Evolutionary conservation across 2,797 vertebrate species (phyloP).

Genomic region (Micromesistius poutassou): DNA sequence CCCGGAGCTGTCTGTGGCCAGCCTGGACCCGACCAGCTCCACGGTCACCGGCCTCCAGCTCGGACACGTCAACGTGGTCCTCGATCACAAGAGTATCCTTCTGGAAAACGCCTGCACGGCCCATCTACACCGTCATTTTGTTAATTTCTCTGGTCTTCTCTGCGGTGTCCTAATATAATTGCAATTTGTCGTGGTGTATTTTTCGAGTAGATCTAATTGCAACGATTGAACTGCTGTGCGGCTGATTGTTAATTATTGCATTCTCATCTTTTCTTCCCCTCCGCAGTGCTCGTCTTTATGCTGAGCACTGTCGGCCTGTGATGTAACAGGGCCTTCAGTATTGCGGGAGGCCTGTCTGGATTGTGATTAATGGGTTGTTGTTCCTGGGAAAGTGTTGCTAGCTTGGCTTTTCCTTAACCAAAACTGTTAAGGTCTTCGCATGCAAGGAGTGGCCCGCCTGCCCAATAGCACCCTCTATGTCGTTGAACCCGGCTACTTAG

Average conservation of each 20-base stretch:
- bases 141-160: not conserved
- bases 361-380: not conserved
- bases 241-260: not conserved
- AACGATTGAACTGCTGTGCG: not conserved
- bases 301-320: not conserved
- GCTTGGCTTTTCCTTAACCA: conserved; percentile 64
- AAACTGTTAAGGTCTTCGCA: conserved; percentile 75
- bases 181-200: not conserved
- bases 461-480: conserved; percentile 93
- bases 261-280: not conserved
- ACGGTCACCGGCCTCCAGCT: conserved; percentile 65
- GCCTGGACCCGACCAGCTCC: conserved; percentile 75
- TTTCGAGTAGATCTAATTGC: not conserved
- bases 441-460: conserved; percentile 88
- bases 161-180: not conserved
- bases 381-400: not conserved
- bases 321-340: not conserved
- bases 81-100: conserved; percentile 82
- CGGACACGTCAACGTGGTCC: conserved; percentile 75
- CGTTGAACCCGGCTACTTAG: conserved; percentile 89
- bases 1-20: conserved; percentile 67
- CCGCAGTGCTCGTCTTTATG: not conserved
- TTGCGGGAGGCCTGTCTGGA: not conserved
- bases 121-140: not conserved
- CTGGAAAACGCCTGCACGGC: not conserved